Percentiles rank a stretch among this genome's conserved stretches.
phyloP scores from a whole-genome alignment of 2,888 invertebrate species.

The Drosophila yooni region DNA sequence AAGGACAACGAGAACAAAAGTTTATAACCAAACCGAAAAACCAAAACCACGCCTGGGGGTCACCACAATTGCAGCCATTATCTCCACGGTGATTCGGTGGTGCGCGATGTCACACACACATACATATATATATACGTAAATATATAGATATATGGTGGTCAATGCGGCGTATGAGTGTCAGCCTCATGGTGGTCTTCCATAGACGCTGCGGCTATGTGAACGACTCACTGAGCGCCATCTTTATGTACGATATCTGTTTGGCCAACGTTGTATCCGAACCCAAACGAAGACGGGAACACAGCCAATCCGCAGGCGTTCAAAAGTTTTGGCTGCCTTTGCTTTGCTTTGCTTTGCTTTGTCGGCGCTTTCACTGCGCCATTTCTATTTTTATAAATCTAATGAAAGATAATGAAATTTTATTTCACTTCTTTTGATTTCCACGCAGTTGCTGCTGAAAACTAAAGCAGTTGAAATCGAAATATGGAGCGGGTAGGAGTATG shows the following conservation, averaged over 20 bases:
- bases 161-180: constrained; percentile 67
- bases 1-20: constrained; percentile 63
- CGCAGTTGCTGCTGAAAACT: constrained; percentile 68
- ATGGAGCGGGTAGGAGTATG: not conserved
- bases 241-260: constrained; percentile 41
- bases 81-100: constrained; percentile 66
- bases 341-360: constrained; percentile 52
- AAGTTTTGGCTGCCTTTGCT: constrained; percentile 68
- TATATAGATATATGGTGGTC: constrained; percentile 26
- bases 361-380: constrained; percentile 44
- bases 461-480: constrained; percentile 67
- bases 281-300: constrained; percentile 21
- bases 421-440: constrained; percentile 73
- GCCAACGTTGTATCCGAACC: constrained; percentile 31
- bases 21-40: constrained; percentile 77
- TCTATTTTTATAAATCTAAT: constrained; percentile 80
- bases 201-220: constrained; percentile 63
- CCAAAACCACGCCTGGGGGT: constrained; percentile 79
- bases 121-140: constrained; percentile 9
- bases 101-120: constrained; percentile 44
- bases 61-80: constrained; percentile 81
- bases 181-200: constrained; percentile 32
- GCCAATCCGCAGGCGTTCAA: constrained; percentile 56
- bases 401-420: constrained; percentile 80
- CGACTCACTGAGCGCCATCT: constrained; percentile 60